These are phyloP conservation scores for Erythrocebus patas DNA, from an alignment of 2,113 vertebrate species.

Conservation along the genomic window DNA sequence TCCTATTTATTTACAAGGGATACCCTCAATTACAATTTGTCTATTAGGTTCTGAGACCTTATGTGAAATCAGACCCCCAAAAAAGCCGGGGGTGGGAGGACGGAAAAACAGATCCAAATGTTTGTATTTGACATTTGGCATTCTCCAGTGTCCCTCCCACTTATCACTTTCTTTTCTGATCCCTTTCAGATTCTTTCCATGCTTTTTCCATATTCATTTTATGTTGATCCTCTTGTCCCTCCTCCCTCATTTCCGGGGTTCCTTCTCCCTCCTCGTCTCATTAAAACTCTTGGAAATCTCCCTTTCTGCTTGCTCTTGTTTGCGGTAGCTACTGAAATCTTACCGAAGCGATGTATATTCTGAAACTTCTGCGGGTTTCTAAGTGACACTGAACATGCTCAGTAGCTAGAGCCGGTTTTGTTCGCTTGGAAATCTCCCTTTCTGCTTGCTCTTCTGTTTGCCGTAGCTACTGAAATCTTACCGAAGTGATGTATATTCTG, in stretches of 20 bases:
- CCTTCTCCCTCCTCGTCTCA: neutral
- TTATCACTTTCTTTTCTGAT: neutral
- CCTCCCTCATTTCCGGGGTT: neutral
- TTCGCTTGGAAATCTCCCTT: neutral
- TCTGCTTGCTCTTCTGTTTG: neutral
- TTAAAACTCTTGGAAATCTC: neutral
- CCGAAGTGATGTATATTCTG: conserved; percentile 21
- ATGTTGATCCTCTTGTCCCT: neutral
- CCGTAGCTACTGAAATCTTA: neutral
- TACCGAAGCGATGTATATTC: conserved; percentile 11
- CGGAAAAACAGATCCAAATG: neutral
- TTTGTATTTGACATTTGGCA: neutral
- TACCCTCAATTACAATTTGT: neutral
- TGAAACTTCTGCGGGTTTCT: conserved; percentile 59
- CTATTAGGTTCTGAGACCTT: neutral
- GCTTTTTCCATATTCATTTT: neutral
- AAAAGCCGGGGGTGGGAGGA: too few relatives aligned
- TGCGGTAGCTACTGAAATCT: neutral
- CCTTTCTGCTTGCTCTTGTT: neutral
- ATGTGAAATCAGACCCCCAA: neutral
- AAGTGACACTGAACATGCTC: conserved; percentile 70
- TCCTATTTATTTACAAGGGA: neutral
- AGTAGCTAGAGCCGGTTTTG: conserved; percentile 52
- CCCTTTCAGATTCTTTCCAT: neutral
- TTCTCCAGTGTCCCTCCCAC: neutral